Percentiles rank a stretch among this genome's conserved stretches.
Evolutionary conservation across 2,113 vertebrate genomes (phyloP).

Genomic region (Castor canadensis): DNA sequence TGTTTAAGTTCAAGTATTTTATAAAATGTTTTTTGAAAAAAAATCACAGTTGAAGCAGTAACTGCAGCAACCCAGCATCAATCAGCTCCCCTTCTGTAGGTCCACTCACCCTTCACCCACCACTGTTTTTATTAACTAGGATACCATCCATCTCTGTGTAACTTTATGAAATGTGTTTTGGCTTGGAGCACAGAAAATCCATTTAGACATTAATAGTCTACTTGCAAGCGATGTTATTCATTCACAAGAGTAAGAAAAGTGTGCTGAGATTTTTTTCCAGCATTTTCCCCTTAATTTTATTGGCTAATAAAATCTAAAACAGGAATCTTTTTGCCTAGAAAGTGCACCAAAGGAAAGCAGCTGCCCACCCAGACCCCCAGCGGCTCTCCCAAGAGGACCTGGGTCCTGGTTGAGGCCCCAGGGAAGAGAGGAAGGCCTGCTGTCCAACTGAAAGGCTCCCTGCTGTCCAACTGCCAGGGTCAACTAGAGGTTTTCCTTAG

Average conservation of each 20-base stretch:
- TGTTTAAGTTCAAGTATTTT: constrained; percentile 37
- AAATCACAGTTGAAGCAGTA: constrained; percentile 31
- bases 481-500: constrained; percentile 38
- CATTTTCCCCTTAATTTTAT: constrained; percentile 77
- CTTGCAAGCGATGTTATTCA: constrained; percentile 68
- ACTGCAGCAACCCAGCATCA: neutral
- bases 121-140: constrained; percentile 74
- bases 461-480: neutral
- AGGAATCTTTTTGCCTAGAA: constrained; percentile 68
- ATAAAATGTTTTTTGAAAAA: constrained; percentile 9
- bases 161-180: constrained; percentile 77
- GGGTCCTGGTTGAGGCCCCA: constrained; percentile 12
- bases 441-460: neutral
- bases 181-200: constrained; percentile 76
- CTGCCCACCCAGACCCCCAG: constrained; percentile 59
- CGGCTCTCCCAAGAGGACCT: neutral
- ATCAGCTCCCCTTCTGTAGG: constrained; percentile 14
- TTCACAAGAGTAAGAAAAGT: constrained; percentile 69
- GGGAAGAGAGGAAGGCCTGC: constrained; percentile 26
- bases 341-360: constrained; percentile 64
- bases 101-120: constrained; percentile 13
- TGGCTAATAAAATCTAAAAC: constrained; percentile 76
- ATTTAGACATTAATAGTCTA: constrained; percentile 78
- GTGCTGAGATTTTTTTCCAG: constrained; percentile 63
- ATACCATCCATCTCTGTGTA: constrained; percentile 58